Percentiles rank a stretch among this genome's conserved stretches.
These are phyloP conservation scores for Lacerta viridis DNA, from an alignment of 2,797 vertebrate species.

Conservation along the genomic window DNA sequence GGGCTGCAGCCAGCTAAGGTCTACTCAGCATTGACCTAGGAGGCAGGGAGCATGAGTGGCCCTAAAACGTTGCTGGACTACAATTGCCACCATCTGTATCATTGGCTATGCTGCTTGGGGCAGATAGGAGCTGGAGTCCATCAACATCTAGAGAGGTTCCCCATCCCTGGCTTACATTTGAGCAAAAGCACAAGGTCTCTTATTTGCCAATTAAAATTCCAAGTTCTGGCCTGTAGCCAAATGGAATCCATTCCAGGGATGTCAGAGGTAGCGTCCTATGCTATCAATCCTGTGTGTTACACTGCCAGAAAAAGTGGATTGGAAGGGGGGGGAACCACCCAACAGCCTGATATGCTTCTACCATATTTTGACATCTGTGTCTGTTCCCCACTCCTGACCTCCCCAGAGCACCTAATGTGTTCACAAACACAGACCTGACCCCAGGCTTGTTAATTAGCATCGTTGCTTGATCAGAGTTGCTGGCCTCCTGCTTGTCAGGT, in stretches of 20 bases:
- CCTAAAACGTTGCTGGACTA: no score
- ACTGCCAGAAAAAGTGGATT: background rate
- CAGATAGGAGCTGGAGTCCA: no score
- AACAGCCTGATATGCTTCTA: background rate
- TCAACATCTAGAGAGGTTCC: no score
- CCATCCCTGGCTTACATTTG: background rate
- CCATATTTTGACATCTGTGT: background rate
- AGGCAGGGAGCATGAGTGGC: no score
- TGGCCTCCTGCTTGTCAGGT: slow-evolving; percentile 59
- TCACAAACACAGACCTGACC: slow-evolving; percentile 42
- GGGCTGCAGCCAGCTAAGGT: no score
- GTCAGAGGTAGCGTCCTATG: background rate
- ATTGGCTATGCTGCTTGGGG: no score
- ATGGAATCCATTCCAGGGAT: background rate
- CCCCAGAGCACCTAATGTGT: slow-evolving; percentile 18
- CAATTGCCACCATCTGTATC: no score
- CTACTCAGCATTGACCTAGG: no score
- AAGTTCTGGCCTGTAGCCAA: background rate
- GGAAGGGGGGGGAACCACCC: no score
- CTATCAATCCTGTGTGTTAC: background rate
- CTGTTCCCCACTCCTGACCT: background rate
- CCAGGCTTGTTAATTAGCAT: slow-evolving; percentile 61
- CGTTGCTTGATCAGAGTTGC: slow-evolving; percentile 41
- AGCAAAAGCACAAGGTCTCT: background rate
- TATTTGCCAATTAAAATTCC: background rate